phyloP scores from a whole-genome alignment of 2,113 vertebrate species.

The Garra rufa region DNA sequence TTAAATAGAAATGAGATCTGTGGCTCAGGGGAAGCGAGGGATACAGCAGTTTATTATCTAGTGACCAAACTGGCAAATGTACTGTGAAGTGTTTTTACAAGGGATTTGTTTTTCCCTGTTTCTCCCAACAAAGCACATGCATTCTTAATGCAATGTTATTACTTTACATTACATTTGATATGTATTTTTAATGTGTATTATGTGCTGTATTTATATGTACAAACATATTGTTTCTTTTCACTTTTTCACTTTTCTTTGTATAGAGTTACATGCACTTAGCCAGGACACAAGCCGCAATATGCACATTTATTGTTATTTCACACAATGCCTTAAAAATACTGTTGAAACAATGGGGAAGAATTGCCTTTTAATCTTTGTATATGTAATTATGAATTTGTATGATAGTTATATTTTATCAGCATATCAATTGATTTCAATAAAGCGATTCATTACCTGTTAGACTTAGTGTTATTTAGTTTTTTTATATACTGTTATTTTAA shows the following conservation, averaged over 20 bases:
- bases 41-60: constrained; percentile 46
- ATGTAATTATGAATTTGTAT: background rate
- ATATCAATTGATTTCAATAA: constrained; percentile 14
- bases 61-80: constrained; percentile 52
- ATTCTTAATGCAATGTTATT: constrained; percentile 7
- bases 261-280: background rate
- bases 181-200: background rate
- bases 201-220: background rate
- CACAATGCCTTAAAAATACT: background rate
- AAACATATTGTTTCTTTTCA: background rate
- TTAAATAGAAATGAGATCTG: constrained; percentile 50
- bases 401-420: background rate
- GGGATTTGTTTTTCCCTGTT: constrained; percentile 2
- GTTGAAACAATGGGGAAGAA: background rate
- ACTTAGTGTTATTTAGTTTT: background rate
- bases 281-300: too few species aligned
- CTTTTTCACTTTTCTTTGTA: background rate
- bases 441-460: background rate
- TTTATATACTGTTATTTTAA: background rate
- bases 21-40: constrained; percentile 49
- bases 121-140: background rate
- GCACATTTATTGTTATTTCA: background rate
- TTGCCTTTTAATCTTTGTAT: background rate
- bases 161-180: background rate
- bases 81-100: constrained; percentile 46